These are phyloP conservation scores for Eristalinus sepulchralis DNA, from an alignment of 2,888 invertebrate genomes.

Conservation along the genomic window DNA sequence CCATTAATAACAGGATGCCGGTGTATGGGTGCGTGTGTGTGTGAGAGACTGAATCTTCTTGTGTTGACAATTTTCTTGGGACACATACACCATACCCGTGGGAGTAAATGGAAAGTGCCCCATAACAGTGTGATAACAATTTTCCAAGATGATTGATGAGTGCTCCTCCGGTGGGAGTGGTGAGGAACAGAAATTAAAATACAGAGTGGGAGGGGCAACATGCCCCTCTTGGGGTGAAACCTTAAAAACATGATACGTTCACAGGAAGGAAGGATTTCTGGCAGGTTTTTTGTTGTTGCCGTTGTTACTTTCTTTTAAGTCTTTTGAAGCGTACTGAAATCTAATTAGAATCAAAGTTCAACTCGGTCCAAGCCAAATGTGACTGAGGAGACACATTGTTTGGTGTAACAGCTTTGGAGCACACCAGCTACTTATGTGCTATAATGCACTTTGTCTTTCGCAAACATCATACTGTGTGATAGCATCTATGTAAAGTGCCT, in stretches of 20 bases:
- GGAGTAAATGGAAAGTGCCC: background rate
- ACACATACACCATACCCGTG: background rate
- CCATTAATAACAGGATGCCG: conserved; percentile 39
- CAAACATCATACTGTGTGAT: too few relatives aligned
- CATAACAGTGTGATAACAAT: background rate
- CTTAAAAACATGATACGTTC: background rate
- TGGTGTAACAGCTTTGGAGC: too few relatives aligned
- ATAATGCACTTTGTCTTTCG: too few relatives aligned
- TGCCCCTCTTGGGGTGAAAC: too few relatives aligned
- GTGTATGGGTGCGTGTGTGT: background rate
- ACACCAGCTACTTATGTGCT: too few relatives aligned
- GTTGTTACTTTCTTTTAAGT: too few relatives aligned
- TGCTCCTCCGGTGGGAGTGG: background rate
- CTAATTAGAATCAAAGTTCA: too few relatives aligned
- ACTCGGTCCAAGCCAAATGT: too few relatives aligned
- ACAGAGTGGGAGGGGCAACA: background rate
- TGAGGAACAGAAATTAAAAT: background rate
- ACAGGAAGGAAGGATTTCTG: background rate
- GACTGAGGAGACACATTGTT: too few relatives aligned
- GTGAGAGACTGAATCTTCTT: background rate
- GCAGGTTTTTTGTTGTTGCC: too few relatives aligned
- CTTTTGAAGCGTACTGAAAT: too few relatives aligned
- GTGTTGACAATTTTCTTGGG: conserved; percentile 48
- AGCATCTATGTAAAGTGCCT: too few relatives aligned
- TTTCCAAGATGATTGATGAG: conserved; percentile 12